Percentiles rank a stretch among this genome's conserved stretches.
These are phyloP conservation scores for Parelbella ahira DNA, from an alignment of 2,888 invertebrate genomes.

Conservation along the genomic window DNA sequence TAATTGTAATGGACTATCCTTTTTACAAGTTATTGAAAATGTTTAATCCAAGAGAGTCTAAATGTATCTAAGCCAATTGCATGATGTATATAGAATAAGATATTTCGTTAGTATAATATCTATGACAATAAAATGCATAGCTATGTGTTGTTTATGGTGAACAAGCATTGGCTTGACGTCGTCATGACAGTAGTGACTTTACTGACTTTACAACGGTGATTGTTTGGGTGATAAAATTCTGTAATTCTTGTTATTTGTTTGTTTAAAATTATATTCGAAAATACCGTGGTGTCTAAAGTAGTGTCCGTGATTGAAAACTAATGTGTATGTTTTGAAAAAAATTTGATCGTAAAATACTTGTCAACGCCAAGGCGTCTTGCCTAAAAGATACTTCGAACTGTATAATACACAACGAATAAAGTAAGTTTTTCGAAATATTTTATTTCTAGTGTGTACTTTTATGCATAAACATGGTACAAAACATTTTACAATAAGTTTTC, in stretches of 20 bases:
- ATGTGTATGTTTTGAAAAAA: slow-evolving; percentile 14
- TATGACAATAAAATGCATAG: no score
- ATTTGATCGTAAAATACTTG: slow-evolving; percentile 22
- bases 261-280: not conserved
- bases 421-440: slow-evolving; percentile 3
- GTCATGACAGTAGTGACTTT: slow-evolving; percentile 24
- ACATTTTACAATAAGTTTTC: no score
- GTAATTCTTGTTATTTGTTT: not conserved
- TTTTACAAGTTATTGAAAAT: no score
- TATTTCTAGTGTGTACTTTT: not conserved
- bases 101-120: no score
- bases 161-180: no score
- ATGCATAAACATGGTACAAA: no score
- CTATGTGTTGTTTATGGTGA: no score
- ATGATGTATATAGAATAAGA: no score
- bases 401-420: slow-evolving; percentile 1
- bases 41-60: no score
- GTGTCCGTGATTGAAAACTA: slow-evolving; percentile 1
- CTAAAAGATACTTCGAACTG: slow-evolving; percentile 17
- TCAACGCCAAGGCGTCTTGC: slow-evolving; percentile 17
- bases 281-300: no score
- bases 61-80: no score
- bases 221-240: slow-evolving; percentile 1
- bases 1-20: no score
- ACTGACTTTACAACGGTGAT: slow-evolving; percentile 8